Base-by-base conservation (phyloP, 2,888 invertebrate species). In the Callosobruchus maculatus region DNA sequence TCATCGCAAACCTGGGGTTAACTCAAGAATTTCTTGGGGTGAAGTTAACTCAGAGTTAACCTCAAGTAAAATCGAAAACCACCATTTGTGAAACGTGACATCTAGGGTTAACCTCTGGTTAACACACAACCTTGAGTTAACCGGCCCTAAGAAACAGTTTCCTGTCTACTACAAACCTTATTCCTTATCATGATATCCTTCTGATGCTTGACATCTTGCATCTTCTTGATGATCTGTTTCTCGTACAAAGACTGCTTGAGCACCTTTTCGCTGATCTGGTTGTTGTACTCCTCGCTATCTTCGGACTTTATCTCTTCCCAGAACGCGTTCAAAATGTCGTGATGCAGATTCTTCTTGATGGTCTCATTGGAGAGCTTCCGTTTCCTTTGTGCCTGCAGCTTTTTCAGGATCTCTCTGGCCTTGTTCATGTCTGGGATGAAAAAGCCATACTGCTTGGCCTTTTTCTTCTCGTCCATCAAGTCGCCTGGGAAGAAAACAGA, bases 221-320 rank as follows among this genome's bases (percentile, higher is more conserved):
- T 86, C 85, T 91, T 91, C 67, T 89, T 89, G 70, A 90, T 88
- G 87, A 93, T 90, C 84, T 91, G 90, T 82, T 92, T 92, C 81
- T 93, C 93, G 83, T 90, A 92, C 70, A 89, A 87, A 0, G 92
- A 91, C 75, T 92, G 88, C 80, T 90, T 90, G 83, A 92, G 84
- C 3, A 92, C 88, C 79, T 90, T 91, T 74, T 88, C 88, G 0
- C 90, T 88, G 18, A 92, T 85, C 20, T 88, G 86, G 69, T 86
- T 85, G 77, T 91, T 90, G 26, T 89, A 84, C 77, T 88, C 87
- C 13, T 83, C 82, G 80, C 90, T 90, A 84, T 91, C 89, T 81
- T 89, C 88, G 21, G 85, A 85, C 68, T 89, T 82, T 22, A 91
- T 85, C 77, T 87, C 85, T 70, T 90, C 88, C 91, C 91, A 91